These are phyloP conservation scores for Ochotona princeps DNA, from an alignment of 2,113 vertebrate species.

Conservation along the genomic window DNA sequence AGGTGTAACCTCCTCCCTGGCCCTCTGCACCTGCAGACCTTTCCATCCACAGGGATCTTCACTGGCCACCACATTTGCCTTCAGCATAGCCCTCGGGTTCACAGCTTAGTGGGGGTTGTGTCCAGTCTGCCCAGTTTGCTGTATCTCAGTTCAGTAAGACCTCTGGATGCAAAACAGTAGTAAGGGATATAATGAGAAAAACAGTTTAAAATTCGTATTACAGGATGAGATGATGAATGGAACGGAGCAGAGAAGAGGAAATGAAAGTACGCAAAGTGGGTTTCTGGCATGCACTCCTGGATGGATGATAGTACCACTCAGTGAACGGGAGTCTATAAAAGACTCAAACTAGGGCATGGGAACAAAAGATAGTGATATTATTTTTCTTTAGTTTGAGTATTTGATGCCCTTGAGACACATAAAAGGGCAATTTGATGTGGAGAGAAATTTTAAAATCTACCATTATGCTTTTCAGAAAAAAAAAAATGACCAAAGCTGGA, in stretches of 20 bases:
- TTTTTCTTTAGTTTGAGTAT: neutral
- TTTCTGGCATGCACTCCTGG: neutral
- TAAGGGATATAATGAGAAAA: neutral
- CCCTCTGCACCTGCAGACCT: neutral
- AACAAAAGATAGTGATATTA: neutral
- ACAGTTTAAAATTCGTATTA: neutral
- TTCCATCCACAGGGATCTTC: neutral
- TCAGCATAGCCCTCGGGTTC: neutral
- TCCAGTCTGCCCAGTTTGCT: neutral
- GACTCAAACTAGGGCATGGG: neutral
- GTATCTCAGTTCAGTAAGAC: neutral
- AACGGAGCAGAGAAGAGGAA: neutral
- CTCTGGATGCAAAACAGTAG: neutral
- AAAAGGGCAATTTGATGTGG: neutral
- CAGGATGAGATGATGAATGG: neutral
- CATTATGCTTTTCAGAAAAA: neutral
- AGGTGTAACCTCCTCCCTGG: neutral
- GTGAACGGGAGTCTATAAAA: neutral
- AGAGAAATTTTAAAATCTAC: neutral
- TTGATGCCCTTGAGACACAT: neutral
- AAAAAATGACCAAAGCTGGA: neutral
- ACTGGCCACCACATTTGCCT: neutral
- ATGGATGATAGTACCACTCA: neutral
- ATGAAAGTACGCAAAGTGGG: neutral
- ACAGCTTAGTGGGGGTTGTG: neutral